These are phyloP conservation scores for Ctenoplectra terminalis DNA, from an alignment of 1,140 invertebrate genomes.

Conservation along the genomic window DNA sequence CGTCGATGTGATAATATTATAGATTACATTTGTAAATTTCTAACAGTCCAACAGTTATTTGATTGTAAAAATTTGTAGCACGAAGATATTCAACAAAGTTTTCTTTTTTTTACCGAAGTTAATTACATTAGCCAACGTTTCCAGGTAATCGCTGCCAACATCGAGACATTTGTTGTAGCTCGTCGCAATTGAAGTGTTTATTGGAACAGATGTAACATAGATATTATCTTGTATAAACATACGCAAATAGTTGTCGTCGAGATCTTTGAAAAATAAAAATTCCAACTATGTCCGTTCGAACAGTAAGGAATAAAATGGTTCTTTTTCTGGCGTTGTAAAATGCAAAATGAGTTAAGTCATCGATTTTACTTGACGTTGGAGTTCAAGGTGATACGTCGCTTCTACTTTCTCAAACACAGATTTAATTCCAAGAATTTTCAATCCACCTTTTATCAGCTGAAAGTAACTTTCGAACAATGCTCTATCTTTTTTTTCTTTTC, in stretches of 20 bases:
- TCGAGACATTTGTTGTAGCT: too few species aligned
- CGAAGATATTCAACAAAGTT: too few species aligned
- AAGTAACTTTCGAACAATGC: neutral
- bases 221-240: too few species aligned
- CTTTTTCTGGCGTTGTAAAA: neutral
- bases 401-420: neutral
- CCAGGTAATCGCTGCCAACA: too few species aligned
- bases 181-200: neutral
- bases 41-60: too few species aligned
- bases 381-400: slow-evolving; percentile 3
- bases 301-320: neutral
- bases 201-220: neutral
- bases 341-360: slow-evolving; percentile 5
- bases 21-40: too few species aligned
- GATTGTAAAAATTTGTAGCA: too few species aligned
- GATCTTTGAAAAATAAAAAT: too few species aligned
- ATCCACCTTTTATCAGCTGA: neutral
- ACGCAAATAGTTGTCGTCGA: too few species aligned
- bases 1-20: too few species aligned
- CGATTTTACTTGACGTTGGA: slow-evolving; percentile 15
- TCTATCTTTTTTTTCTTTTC: neutral
- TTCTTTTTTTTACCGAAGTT: too few species aligned
- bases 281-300: neutral
- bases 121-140: too few species aligned
- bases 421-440: slow-evolving; percentile 18